These are phyloP conservation scores for Anaspis maculata DNA, from an alignment of 2,888 invertebrate species.

Conservation along the genomic window DNA sequence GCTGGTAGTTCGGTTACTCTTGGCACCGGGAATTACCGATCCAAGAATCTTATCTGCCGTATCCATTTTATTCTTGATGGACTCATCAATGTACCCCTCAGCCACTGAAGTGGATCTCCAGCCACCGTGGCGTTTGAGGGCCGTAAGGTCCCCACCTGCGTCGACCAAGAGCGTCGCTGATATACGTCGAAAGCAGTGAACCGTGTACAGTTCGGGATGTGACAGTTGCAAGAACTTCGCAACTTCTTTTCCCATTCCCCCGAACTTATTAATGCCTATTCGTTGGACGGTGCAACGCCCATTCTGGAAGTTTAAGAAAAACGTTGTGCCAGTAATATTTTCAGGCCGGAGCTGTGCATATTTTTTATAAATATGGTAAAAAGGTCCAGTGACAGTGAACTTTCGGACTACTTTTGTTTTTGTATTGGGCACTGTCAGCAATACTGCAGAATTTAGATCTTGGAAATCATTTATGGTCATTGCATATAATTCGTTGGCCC, in stretches of 20 bases:
- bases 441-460: conserved; percentile 7
- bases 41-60: too few relatives aligned
- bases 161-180: neutral
- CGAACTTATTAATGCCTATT: conserved; percentile 11
- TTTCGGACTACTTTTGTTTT: conserved; percentile 11
- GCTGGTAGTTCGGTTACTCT: too few relatives aligned
- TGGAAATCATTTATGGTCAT: conserved; percentile 11
- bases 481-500: conserved; percentile 13
- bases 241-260: conserved; percentile 6
- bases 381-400: conserved; percentile 9
- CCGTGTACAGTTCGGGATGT: conserved; percentile 10
- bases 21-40: too few relatives aligned
- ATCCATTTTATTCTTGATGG: too few relatives aligned
- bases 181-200: conserved; percentile 4
- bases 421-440: conserved; percentile 9
- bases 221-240: conserved; percentile 9
- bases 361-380: conserved; percentile 9
- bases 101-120: too few relatives aligned
- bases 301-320: conserved; percentile 10
- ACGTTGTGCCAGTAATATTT: conserved; percentile 1
- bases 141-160: neutral
- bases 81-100: too few relatives aligned
- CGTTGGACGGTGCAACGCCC: conserved; percentile 6
- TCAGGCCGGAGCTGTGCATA: conserved; percentile 8
- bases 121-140: neutral